Base-by-base conservation (phyloP, 2,888 invertebrate species). In the Stomorhina lunata region DNA sequence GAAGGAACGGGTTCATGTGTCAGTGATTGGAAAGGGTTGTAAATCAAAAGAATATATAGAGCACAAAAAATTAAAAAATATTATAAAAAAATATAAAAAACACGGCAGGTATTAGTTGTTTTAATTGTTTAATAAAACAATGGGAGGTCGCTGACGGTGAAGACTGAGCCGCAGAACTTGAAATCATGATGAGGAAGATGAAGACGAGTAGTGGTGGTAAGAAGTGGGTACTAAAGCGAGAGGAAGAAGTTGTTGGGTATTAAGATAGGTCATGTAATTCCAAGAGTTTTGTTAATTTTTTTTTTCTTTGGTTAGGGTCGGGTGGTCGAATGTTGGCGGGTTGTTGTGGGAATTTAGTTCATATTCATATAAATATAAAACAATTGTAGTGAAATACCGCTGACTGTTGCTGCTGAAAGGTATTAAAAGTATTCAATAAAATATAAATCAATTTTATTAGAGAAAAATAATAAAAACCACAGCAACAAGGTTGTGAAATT, bases 61-160 rank as follows among this genome's bases (percentile, higher is more conserved):
- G 79, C 77, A 69, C 40, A 80, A 84, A 81, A 68, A 61, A 68
- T 72, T 72, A n/a, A 75, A 32, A 65, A 63, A 40, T 37, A 22
- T 50, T 27, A 27, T 25, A 17, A 45, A 59, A 65, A 43, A 48
- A 15, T 29, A 76, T 6, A 66, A 69, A 65, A 79, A 81, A 78
- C 80, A 55, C 79, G 80, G 76, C 80, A 84, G 80, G 84, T 84
- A 84, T 75, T 79, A 79, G 79, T 82, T 82, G 84, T 86, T 88
- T 88, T 87, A 89, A 87, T 88, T 89, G 86, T 89, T 87, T 86
- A 69, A 86, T 88, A 84, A 88, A 89, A 89, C 88, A 89, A 88
- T 88, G 88, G 89, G 88, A 86, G 89, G 87, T 87, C 87, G 86
- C 15, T 34, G 29, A 22, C 32, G 10, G 22, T n/a, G 7, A n/a